Evolutionary conservation across 2,113 vertebrate genomes (phyloP).

Genomic region (Merops nubicus): DNA sequence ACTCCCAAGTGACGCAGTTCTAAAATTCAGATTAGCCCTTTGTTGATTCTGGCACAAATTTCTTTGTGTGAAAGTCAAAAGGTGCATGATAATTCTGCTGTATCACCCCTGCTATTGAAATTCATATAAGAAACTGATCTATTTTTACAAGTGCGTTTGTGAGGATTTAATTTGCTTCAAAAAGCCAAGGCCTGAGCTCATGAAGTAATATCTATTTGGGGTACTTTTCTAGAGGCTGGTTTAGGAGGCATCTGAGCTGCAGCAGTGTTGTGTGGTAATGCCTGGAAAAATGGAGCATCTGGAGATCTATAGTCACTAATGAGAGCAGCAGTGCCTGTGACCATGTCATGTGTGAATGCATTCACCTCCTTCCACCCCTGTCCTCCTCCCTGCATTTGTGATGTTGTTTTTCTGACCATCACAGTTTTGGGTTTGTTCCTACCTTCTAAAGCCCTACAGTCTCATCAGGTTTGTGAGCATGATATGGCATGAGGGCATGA

Average conservation of each 20-base stretch:
- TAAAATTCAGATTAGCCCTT: not conserved
- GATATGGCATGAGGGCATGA: rapidly evolving
- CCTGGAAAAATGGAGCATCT: not conserved
- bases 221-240: not conserved
- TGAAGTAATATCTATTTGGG: not conserved
- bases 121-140: not conserved
- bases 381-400: not conserved
- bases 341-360: not conserved
- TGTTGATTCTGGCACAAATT: not conserved
- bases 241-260: not conserved
- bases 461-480: too few relatives aligned
- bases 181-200: not conserved
- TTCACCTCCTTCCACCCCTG: not conserved
- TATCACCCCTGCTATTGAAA: not conserved
- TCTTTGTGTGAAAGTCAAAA: not conserved
- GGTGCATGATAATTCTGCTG: not conserved
- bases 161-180: conserved; percentile 11
- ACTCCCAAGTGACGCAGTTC: not conserved
- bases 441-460: not conserved
- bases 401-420: not conserved
- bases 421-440: not conserved
- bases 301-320: not conserved
- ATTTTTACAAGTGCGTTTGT: not conserved
- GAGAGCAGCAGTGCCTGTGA: not conserved
- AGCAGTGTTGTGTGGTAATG: not conserved